Conservation (phyloP, 1,140 invertebrate species). For the Habropoda laboriosa region DNA sequence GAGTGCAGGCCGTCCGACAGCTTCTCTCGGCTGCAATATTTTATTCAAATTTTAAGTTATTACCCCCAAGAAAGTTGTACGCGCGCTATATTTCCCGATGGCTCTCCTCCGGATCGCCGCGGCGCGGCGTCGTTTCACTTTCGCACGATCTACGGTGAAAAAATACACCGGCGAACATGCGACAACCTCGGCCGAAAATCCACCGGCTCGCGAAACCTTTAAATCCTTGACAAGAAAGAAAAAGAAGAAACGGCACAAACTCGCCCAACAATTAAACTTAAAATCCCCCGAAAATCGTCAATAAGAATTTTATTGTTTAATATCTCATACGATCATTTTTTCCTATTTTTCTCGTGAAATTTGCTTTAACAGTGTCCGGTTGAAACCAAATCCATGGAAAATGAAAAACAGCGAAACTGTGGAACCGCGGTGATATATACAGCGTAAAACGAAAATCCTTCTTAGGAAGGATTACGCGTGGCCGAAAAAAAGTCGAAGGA, state of each 20-base stretch:
- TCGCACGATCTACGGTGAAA: not conserved
- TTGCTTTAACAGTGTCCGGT: no score
- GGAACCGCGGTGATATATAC: not conserved
- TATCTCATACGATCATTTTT: no score
- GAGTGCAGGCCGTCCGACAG: conserved; percentile 35
- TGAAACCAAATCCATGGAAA: no score
- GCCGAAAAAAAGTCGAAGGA: not conserved
- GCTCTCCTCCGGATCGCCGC: not conserved
- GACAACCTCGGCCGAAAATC: not conserved
- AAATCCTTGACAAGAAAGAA: not conserved
- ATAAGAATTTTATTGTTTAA: no score
- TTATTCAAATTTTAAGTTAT: conserved; percentile 49
- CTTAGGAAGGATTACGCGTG: not conserved
- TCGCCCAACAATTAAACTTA: no score
- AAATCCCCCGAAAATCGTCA: not conserved
- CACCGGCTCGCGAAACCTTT: no score
- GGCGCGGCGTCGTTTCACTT: not conserved
- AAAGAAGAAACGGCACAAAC: not conserved
- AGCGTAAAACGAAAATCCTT: conserved; percentile 4
- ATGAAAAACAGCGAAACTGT: no score
- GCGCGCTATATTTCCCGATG: conserved; percentile 17
- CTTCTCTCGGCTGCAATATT: conserved; percentile 43
- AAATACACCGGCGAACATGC: not conserved
- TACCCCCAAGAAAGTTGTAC: conserved; percentile 20
- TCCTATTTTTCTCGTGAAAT: no score